Base-by-base conservation (phyloP, 2,888 invertebrate species). In the Sphecodes monilicornis region DNA sequence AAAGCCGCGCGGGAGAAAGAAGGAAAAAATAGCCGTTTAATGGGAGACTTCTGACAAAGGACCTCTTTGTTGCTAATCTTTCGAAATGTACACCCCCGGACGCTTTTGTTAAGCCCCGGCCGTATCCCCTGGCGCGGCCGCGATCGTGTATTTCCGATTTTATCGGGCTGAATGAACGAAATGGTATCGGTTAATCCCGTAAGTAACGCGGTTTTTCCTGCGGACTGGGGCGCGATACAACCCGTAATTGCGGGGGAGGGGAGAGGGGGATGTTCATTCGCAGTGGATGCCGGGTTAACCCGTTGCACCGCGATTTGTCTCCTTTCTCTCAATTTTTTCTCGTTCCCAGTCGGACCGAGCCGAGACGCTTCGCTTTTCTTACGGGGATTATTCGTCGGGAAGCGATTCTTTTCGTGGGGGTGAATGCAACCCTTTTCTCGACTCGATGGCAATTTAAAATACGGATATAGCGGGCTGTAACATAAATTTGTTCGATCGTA, bases 31-130 rank as follows among this genome's bases (percentile, higher is more conserved):
- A 36, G 36, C 43, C 75, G 75, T 36, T 78, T 76, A 50, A 46
- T 57, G 66, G 74, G 71, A 84, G 78, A 57, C 83, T 78, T 41
- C 70, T 66, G 84, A 78, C 84, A 78, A 83, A 78, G 64, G 71
- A 39, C n/a, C 84, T 78, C 71, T 84, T 84, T 78, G 71, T 84
- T 76, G 84, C 78, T 84, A 84, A 84, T 84, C 84, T 84, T 84
- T 78, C 78, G 78, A 71, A 84, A 83, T 66, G 84, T 68, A 60
- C 75, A 76, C 22, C 78, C 54, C 29, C 50, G 8, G 68, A 18
- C 11, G 71, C n/a, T 57, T 41, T 46, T 29, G 82, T 76, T 83
- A 83, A 82, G 66, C 57, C 68, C 76, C n/a, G 13, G 46, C 39
- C 64, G 16, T 68, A 46, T 80, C 64, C 50, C 71, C 13, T n/a